Base-by-base conservation (phyloP, 2,888 invertebrate species). In the Eristalis pertinax region DNA sequence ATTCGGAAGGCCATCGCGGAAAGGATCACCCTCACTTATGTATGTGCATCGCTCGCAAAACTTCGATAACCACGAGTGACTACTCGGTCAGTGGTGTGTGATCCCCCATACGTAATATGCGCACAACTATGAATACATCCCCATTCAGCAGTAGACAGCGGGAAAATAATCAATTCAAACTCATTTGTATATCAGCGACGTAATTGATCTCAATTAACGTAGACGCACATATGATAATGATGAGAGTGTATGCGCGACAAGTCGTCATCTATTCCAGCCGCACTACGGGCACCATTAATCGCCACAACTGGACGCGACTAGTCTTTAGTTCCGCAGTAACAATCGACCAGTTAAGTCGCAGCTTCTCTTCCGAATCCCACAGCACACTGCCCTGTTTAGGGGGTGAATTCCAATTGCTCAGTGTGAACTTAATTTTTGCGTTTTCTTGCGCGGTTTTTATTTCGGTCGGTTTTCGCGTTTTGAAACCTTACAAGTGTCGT, bases 161-260 rank as follows among this genome's bases (percentile, higher is more conserved):
- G 56, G 78, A 69, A 80, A 80, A 76, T 84, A 84, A 87, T 84
- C 87, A 84, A 87, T 87, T 87, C 79, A 80, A 84, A 84, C 84
- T 87, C 68, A 76, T 84, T 80, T 87, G 78, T 79, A 32, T 83
- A 87, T 76, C 86, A 87, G 75, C 86, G 65, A 87, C 86, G 84
- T 87, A 87, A 87, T 87, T 87, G 87, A 87, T 87, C 76, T 73
- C 83, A 87, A 87, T 87, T 87, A 87, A 84, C 76, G 79, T 72
- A 76, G 75, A 67, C 69, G 22, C 38, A 32, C 58, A 43, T n/a
- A 65, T 22, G 22, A 62, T 29, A 24, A n/a, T 19, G 15, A 35
- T 65, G 24, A 41, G 26, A 26, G 35, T 73, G 65, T 62, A 56
- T 65, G 74, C 26, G 19, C 60, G 50, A 11, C 63, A 60, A 35